Percentiles rank a stretch among this genome's conserved stretches.
These are phyloP conservation scores for Pogona vitticeps DNA, from an alignment of 2,113 vertebrate genomes.

Conservation along the genomic window DNA sequence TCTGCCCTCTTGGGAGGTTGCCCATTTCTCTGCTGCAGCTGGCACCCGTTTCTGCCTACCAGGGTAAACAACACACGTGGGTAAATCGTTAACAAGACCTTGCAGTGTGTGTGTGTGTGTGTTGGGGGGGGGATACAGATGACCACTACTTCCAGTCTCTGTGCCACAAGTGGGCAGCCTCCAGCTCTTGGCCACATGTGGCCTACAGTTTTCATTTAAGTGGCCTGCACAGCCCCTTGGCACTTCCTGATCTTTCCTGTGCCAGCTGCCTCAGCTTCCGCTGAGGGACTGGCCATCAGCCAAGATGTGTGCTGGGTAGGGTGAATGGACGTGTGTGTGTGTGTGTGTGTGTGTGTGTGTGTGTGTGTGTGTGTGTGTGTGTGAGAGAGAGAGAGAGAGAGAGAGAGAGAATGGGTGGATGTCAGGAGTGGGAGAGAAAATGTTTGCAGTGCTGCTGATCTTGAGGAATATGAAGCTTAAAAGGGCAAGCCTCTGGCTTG, in stretches of 20 bases:
- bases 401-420: too few species aligned
- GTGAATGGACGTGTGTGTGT: background rate
- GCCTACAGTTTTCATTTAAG: background rate
- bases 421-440: background rate
- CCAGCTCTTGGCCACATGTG: background rate
- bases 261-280: background rate
- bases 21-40: background rate
- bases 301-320: too few species aligned
- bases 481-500: background rate
- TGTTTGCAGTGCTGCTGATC: background rate
- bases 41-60: background rate
- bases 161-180: background rate
- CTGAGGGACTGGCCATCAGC: background rate
- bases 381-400: background rate
- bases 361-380: too few species aligned
- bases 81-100: background rate
- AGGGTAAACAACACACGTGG: background rate
- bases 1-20: accelerated
- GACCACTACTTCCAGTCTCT: background rate
- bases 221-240: background rate
- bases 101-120: background rate
- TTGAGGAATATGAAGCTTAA: background rate
- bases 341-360: background rate
- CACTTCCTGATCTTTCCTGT: background rate
- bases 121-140: too few species aligned